Percentiles rank a stretch among this genome's conserved stretches.
Conservation (phyloP, 2,113 vertebrate genomes). For the Erythrocercus mccallii region DNA sequence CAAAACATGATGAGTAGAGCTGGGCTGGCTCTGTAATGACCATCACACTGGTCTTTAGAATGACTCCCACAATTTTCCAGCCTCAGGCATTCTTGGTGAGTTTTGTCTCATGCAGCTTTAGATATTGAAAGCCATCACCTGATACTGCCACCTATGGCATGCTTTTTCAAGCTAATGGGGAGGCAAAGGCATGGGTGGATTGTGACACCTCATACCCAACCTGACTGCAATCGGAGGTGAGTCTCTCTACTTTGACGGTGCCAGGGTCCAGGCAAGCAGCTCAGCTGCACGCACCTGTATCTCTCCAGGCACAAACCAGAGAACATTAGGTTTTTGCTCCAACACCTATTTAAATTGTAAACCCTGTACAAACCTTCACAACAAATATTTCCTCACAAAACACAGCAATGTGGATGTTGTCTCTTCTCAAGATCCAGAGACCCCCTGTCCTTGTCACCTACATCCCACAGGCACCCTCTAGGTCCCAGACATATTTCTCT, state of each 20-base stretch:
- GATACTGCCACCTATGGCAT: neutral
- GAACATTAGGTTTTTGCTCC: neutral
- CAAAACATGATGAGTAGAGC: neutral
- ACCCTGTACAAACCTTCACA: neutral
- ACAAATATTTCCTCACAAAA: neutral
- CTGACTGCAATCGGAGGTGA: neutral
- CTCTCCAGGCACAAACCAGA: neutral
- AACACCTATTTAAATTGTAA: neutral
- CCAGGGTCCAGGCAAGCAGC: neutral
- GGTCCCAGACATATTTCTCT: neutral
- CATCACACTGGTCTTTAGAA: neutral
- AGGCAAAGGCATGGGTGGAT: neutral
- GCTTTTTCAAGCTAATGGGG: neutral
- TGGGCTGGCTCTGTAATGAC: neutral
- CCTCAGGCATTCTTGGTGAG: neutral
- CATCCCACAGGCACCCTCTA: neutral
- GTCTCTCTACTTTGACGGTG: neutral
- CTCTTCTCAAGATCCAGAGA: neutral
- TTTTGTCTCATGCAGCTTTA: neutral
- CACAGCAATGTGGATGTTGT: neutral
- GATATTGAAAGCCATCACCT: neutral
- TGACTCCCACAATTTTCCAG: neutral
- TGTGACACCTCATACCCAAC: neutral
- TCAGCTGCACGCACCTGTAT: neutral
- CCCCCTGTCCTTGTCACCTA: neutral